Evolutionary conservation across 2,113 vertebrate genomes (phyloP).

Genomic region (Sorex fumeus): DNA sequence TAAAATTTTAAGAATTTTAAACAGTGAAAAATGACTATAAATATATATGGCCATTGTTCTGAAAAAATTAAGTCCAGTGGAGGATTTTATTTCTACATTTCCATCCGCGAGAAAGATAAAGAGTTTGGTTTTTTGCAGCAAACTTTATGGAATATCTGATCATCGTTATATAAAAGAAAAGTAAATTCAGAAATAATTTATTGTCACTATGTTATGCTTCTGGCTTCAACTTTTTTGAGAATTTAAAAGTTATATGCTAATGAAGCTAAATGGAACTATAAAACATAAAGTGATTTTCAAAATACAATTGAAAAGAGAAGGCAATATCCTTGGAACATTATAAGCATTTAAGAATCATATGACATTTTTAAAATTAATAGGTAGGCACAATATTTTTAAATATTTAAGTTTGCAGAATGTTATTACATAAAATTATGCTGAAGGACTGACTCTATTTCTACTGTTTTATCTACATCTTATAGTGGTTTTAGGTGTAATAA

Average conservation of each 20-base stretch:
- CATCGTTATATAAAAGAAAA: conserved; percentile 9
- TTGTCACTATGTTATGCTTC: conserved; percentile 11
- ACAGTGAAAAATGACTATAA: conserved; percentile 52
- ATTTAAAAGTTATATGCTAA: conserved; percentile 45
- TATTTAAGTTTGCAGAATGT: conserved; percentile 53
- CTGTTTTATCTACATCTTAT: conserved; percentile 20
- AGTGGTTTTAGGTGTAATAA: conserved; percentile 46
- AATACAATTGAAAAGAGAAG: conserved; percentile 48
- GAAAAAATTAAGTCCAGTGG: neutral
- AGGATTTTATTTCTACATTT: conserved; percentile 49
- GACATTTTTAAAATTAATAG: conserved; percentile 47
- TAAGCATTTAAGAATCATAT: conserved; percentile 38
- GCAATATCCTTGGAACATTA: conserved; percentile 45
- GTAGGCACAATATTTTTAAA: conserved; percentile 51
- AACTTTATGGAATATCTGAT: neutral
- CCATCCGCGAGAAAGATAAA: conserved; percentile 26
- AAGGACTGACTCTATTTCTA: conserved; percentile 26
- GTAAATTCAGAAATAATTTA: conserved; percentile 42
- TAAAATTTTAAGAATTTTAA: conserved; percentile 54
- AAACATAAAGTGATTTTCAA: neutral
- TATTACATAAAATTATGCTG: conserved; percentile 19
- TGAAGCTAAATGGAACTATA: conserved; percentile 31
- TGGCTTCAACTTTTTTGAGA: conserved; percentile 50
- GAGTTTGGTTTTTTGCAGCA: conserved; percentile 19
- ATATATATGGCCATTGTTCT: conserved; percentile 49